These are phyloP conservation scores for Tangara arthus DNA, from an alignment of 2,797 vertebrate genomes.

Conservation along the genomic window DNA sequence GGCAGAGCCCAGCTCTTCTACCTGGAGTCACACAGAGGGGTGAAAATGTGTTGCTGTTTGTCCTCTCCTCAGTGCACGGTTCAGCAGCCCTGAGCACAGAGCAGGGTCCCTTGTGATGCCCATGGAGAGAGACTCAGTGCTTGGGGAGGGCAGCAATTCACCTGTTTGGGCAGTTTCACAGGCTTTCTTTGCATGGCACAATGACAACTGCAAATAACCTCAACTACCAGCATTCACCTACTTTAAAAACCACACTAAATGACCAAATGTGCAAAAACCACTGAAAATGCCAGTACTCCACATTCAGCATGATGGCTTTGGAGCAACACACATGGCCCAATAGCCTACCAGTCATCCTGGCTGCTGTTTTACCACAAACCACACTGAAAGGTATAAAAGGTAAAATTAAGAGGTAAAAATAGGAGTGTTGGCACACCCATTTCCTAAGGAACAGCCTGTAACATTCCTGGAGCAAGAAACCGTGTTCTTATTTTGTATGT, in stretches of 20 bases:
- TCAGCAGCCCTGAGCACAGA: not conserved
- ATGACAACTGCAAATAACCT: not conserved
- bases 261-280: not conserved
- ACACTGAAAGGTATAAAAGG: not conserved
- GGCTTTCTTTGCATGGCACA: not conserved
- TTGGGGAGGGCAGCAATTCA: not conserved
- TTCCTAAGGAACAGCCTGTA: not conserved
- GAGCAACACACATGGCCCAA: accelerated
- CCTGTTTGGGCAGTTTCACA: not conserved
- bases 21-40: accelerated
- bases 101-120: not conserved
- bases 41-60: accelerated
- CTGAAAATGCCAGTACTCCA: not conserved
- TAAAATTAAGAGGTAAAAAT: not conserved
- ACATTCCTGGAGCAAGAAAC: not conserved
- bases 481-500: accelerated
- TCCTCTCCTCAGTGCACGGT: accelerated
- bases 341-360: not conserved
- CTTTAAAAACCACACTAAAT: not conserved
- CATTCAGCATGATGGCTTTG: accelerated
- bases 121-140: no score
- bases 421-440: not conserved
- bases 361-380: not conserved
- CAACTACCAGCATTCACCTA: not conserved
- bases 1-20: not conserved